Base-by-base conservation (phyloP, 2,113 vertebrate species). In the Ameiurus melas region DNA sequence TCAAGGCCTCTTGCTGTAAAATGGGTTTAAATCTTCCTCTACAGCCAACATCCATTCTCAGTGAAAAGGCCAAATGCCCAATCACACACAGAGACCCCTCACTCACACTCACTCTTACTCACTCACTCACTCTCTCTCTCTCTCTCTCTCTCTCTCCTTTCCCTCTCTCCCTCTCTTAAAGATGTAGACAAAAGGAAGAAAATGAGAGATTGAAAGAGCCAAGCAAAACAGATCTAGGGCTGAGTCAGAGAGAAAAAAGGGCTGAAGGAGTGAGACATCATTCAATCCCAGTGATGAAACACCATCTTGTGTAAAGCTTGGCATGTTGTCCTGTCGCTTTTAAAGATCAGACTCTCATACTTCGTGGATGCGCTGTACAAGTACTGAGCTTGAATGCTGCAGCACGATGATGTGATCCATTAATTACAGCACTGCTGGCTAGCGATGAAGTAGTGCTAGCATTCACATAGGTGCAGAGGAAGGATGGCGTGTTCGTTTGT, bases 21-120 rank as follows among this genome's bases (percentile, higher is more conserved):
- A 87, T 75, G 80, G 36, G 43, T 84, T 90, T 86, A 90, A 86
- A 73, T 79, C 86, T 83, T 79, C 17, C 73, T 55, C 53, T 71
- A 80, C 64, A 78, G 58, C 19, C 20, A 10, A 36, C 89, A 89
- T 89, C 78, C 66, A 81, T 86, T 75, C 64, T 86, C n/a, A 64
- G 64, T 73, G 53, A 89, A 89, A 87, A 89, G 53, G 82, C 87
- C 57, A 75, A 86, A 68, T 79, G 75, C 79, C 85, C 73, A 83
- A 25, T 39, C 68, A 79, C 83, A 77, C 77, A 82, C 77, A 64
- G 77, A 71, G 62, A 82, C 25, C 77, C 3, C 30, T 20, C 55
- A 60, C 66, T 57, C 27, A 51, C 70, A 47, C 78, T 47, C 60
- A 36, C 36, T 83, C 57, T 30, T 51, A 27, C 53, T 73, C 53